Base-by-base conservation (phyloP, 2,888 invertebrate genomes). In the Phasia obesa region DNA sequence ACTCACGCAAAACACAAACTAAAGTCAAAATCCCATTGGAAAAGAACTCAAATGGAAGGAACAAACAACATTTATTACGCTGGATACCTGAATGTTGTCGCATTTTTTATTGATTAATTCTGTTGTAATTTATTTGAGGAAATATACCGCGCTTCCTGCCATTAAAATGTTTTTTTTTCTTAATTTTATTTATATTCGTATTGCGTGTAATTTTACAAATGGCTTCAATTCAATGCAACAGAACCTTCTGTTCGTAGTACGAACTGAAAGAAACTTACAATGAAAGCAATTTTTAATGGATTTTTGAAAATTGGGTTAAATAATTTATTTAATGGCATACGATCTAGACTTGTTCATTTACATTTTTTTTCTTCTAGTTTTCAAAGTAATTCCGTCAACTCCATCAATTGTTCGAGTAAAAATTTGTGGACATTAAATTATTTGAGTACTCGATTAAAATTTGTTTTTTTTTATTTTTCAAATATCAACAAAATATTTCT, bases 181-280 rank as follows among this genome's bases (percentile, higher is more conserved):
- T 55, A 49, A 71, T 55, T 76, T 71, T n/a, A n/a, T n/a, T 81
- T 55, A 81, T 76, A 73, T 60, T 67, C 71, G 55, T 71, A 53
- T 76, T 81, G 81, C 81, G 76, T 81, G 81, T 47, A 62, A 67
- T 81, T 71, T 53, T 67, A 57, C 67, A 31, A 76, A 47, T 25
- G 19, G 21, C 9, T 11, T 35, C 11, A 35, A 35, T 11, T 35
- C 35, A 35, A 35, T 35, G 38, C 38, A 2, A n/a, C 1, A 42
- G 38, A 42, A 42, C 15, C 38, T 42, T 42, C 11, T n/a, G 13
- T n/a, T 4, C 4, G 38, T 2, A 27, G 6, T 5, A 4, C n/a
- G 4, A 3, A 15, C 3, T n/a, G 13, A 42, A 15, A 42, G 13
- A 4, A n/a, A 42, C 3, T 11, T 35, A 7, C 35, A 38, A 38